These are phyloP conservation scores for Percina caprodes DNA, from an alignment of 2,113 vertebrate species.

Conservation along the genomic window DNA sequence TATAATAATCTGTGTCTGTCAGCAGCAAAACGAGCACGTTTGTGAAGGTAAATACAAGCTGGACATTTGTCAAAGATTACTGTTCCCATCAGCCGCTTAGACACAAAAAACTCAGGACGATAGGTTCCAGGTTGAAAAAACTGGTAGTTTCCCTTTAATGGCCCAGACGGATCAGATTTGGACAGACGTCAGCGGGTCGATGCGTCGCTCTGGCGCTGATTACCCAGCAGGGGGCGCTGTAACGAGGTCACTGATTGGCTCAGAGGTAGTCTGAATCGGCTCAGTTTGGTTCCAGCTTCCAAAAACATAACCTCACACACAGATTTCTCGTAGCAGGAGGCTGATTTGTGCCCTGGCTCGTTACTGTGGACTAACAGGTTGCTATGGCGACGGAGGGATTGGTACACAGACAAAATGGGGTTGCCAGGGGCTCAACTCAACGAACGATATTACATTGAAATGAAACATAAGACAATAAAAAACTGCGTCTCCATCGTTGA, in stretches of 20 bases:
- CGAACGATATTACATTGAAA: too few relatives aligned
- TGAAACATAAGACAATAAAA: neutral
- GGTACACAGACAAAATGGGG: neutral
- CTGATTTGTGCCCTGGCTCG: slow-evolving; percentile 58
- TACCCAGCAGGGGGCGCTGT: slow-evolving; percentile 45
- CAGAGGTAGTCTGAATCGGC: neutral
- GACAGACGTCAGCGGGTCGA: neutral
- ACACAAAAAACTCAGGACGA: too few relatives aligned
- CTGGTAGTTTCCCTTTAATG: rapidly evolving
- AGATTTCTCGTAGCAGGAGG: slow-evolving; percentile 50
- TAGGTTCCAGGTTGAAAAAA: too few relatives aligned
- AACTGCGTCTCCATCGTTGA: neutral
- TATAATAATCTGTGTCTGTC: too few relatives aligned
- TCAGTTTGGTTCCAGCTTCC: slow-evolving; percentile 17
- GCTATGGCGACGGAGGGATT: slow-evolving; percentile 55
- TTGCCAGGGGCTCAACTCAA: neutral
- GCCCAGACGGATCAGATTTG: neutral
- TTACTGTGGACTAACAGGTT: slow-evolving; percentile 44
- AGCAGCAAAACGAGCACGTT: too few relatives aligned
- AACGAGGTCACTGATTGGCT: slow-evolving; percentile 54
- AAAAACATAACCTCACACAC: slow-evolving; percentile 22
- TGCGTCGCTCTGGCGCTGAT: neutral
- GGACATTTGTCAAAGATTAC: too few relatives aligned
- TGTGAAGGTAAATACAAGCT: too few relatives aligned
- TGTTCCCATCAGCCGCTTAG: too few relatives aligned